These are phyloP conservation scores for Trachelus stipa DNA, from an alignment of 2,888 invertebrate genomes.

Conservation along the genomic window DNA sequence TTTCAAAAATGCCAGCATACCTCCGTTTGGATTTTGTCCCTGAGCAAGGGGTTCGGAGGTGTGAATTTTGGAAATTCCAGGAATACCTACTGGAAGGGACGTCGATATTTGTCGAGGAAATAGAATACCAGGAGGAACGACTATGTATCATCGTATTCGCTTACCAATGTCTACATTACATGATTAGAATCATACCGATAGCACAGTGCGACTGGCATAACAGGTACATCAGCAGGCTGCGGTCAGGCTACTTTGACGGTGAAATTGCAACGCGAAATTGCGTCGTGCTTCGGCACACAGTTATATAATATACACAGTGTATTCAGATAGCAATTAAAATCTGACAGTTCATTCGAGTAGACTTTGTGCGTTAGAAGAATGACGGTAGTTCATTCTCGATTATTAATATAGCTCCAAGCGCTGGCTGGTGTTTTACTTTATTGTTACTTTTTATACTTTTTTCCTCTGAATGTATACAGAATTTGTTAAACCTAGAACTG, in stretches of 20 bases:
- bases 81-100: neutral
- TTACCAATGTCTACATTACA: neutral
- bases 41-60: neutral
- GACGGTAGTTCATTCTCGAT: neutral
- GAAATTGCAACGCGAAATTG: neutral
- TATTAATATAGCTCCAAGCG: neutral
- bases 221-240: neutral
- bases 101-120: neutral
- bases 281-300: neutral
- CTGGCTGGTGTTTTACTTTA: neutral
- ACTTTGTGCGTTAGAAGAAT: neutral
- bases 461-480: neutral
- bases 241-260: neutral
- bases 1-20: neutral
- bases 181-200: neutral
- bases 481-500: neutral
- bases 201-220: neutral
- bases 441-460: neutral
- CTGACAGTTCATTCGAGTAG: neutral
- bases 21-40: neutral
- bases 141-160: neutral
- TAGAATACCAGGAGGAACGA: neutral
- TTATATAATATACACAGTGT: neutral
- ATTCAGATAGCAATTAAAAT: neutral
- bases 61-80: neutral